Evolutionary conservation across 2,113 vertebrate genomes (phyloP), one percentile per base, ranked within the genome.

Genomic region (Spermophilus dauricus): DNA sequence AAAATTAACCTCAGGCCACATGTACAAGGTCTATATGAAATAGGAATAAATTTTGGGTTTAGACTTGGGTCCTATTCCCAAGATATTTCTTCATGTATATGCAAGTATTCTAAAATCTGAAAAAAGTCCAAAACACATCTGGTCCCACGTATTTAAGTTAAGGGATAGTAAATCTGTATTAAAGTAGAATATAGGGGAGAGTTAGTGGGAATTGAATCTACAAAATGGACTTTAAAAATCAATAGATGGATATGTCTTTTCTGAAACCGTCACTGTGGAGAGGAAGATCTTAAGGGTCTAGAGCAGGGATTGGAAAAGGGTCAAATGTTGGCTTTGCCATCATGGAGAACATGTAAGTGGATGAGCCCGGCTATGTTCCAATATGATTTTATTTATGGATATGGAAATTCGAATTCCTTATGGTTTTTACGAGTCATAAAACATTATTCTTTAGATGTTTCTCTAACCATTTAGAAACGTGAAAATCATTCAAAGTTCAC

Each of bases 391-490:
- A 93, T 86, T 87, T 76, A 96, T 34, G 39, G 65, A n/a, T 34
- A 53, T 45, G 53, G 45, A 89, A 93, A 93, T 72, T 72, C 34
- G 14, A 86, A 76, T 86, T 92, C 90, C 70, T 61, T 37, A 67
- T 51, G 67, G 61, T 42, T 97, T 96, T 94, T 78, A 95, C 2
- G 18, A 72, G 84, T 56, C 78, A 95, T 30, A 91, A 93, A 95
- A 86, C 75, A 96, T 73, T 82, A 70, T 53, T 97, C 51, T 97
- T 77, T 80, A 84, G 51, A 76, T 70, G 37, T 69, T 97, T 95
- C 56, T 61, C 78, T 91, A 89, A 65, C 45, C 18, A 51, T 91
- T 69, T 56, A 65, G 94, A 97, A 93, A 67, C 5, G 32, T 39
- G 39, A 95, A 84, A 51, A 63, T 42, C 63, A 70, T 53, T 81